phyloP scores from a whole-genome alignment of 2,113 vertebrate genomes.

The Epinephelus lanceolatus region DNA sequence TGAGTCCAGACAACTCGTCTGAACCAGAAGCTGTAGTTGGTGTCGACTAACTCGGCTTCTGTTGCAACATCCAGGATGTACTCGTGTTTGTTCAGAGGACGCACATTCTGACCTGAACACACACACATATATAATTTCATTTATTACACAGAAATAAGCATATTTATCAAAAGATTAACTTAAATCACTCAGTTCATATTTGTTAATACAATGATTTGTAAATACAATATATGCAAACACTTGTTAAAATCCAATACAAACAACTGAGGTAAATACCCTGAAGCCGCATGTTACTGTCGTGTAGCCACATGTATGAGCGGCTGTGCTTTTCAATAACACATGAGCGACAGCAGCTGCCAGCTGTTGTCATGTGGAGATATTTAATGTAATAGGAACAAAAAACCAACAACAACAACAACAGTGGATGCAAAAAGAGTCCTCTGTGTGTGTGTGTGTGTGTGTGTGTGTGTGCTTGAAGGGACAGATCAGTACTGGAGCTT shows the following conservation, averaged over 20 bases:
- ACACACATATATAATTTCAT: neutral
- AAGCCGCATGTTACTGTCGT: slow-evolving; percentile 9
- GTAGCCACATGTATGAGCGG: slow-evolving; percentile 31
- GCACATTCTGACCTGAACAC: slow-evolving; percentile 90
- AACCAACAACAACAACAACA: neutral
- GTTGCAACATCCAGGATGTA: slow-evolving; percentile 93
- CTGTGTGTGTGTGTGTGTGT: neutral
- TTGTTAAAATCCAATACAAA: neutral
- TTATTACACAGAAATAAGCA: neutral
- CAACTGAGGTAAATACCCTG: neutral
- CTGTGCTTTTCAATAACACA: slow-evolving; percentile 37
- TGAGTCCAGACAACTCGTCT: slow-evolving; percentile 94
- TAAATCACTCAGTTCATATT: neutral
- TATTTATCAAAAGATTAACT: neutral
- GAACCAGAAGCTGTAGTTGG: slow-evolving; percentile 93
- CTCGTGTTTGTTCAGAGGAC: slow-evolving; percentile 90
- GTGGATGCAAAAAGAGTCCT: neutral
- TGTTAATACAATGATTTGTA: no score
- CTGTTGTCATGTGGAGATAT: slow-evolving; percentile 49
- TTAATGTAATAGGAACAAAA: slow-evolving; percentile 12
- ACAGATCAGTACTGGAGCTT: neutral
- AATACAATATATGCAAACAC: neutral
- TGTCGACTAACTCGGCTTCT: slow-evolving; percentile 88
- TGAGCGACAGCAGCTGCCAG: slow-evolving; percentile 38
- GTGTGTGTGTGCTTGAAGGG: neutral